These are phyloP conservation scores for Grapholita molesta DNA, from an alignment of 1,140 invertebrate genomes.

Conservation along the genomic window DNA sequence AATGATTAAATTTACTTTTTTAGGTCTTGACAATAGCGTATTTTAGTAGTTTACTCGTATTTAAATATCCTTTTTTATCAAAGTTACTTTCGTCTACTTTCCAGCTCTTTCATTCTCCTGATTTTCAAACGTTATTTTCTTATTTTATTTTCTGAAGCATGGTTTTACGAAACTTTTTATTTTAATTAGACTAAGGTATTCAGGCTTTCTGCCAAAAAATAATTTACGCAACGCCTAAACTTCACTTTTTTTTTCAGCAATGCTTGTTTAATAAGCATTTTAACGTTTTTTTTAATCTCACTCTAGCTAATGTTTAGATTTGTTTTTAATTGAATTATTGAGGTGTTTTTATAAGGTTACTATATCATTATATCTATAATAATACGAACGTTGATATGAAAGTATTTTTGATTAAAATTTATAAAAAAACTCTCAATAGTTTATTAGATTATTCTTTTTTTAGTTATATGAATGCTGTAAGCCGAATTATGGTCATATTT, in stretches of 20 bases:
- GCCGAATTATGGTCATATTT: neutral
- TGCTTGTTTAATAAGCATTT: constrained; percentile 10
- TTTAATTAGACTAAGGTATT: neutral
- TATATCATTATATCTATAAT: neutral
- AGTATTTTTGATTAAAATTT: neutral
- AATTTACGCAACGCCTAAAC: neutral
- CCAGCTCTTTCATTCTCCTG: neutral
- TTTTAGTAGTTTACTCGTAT: too few species aligned
- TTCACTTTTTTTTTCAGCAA: constrained; percentile 4
- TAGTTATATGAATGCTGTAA: neutral
- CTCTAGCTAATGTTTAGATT: constrained; percentile 8
- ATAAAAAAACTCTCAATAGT: neutral
- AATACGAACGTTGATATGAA: neutral
- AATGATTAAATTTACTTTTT: too few species aligned
- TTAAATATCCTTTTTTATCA: neutral
- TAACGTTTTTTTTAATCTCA: neutral
- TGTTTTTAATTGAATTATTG: neutral
- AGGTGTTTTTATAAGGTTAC: neutral
- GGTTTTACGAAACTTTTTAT: neutral
- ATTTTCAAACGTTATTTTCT: neutral
- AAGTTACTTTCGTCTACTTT: neutral
- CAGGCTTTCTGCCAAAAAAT: neutral
- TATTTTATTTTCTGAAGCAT: neutral
- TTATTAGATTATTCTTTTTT: neutral
- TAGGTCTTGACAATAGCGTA: too few species aligned